Conservation (phyloP, 2,888 invertebrate species). For the Standfussiana lucernea region DNA sequence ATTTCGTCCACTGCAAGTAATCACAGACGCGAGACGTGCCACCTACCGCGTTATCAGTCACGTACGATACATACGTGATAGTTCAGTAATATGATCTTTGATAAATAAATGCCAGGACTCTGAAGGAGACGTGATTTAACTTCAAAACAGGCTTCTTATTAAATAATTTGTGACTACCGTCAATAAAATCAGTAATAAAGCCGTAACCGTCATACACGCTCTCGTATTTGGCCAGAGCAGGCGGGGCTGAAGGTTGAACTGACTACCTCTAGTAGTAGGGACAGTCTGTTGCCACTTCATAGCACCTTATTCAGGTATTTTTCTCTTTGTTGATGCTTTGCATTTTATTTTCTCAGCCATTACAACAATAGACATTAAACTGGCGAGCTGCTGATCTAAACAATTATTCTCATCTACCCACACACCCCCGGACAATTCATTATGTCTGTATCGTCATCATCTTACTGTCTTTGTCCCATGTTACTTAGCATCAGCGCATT, state of each 20-base stretch:
- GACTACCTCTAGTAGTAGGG: too few species aligned
- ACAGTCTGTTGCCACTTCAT: too few species aligned
- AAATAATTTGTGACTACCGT: not conserved
- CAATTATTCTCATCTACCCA: not conserved
- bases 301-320: too few species aligned
- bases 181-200: not conserved
- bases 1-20: not conserved
- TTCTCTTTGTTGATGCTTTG: not conserved
- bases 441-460: not conserved
- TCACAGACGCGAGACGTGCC: constrained; percentile 54
- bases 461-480: not conserved
- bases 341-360: constrained; percentile 1
- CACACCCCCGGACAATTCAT: not conserved
- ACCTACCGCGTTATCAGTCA: constrained; percentile 50
- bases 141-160: not conserved
- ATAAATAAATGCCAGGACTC: constrained; percentile 1
- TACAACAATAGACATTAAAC: not conserved
- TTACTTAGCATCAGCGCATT: not conserved
- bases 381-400: not conserved
- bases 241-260: not conserved
- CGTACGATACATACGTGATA: constrained; percentile 47
- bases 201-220: too few species aligned
- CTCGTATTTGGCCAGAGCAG: too few species aligned
- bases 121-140: constrained; percentile 8
- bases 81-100: constrained; percentile 10